Base-by-base conservation (phyloP, 2,888 invertebrate species). In the Drepanosiphum platanoidis region DNA sequence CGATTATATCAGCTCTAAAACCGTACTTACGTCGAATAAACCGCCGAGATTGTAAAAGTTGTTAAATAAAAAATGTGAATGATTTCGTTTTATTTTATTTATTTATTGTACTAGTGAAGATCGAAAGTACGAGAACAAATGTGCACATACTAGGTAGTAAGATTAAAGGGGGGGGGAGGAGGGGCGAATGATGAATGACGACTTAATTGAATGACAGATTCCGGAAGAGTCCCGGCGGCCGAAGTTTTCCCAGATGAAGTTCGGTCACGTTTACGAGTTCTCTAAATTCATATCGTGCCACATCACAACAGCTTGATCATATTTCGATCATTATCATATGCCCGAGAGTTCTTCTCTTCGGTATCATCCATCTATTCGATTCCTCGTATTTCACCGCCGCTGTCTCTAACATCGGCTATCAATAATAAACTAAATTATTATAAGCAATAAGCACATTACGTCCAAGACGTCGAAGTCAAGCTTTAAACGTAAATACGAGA, bases 201-300 rank as follows among this genome's bases (percentile, higher is more conserved):
- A 70, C 77, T 77, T 84, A 84, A 84, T 84, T 84, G 84, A 84
- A 84, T 84, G 84, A 84, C 84, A 58, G 84, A 68, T 77, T 58
- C 84, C 77, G 58, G 68, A 68, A 52, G 68, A 68, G 39, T 84
- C 68, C n/a, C 77, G 30, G 46, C 22, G 39, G 83, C 30, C 75
- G 8, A 75, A 75, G 74, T 84, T 84, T 75, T 36, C 52, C 32
- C 52, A 32, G 58, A 36, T 58, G 39, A 84, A 84, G 84, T 84
- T 84, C 75, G 68, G 77, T 84, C 84, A 84, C 84, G 84, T 84
- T 68, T 58, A 46, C 77, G 30, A 84, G 77, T 58, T 77, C 66
- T 75, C 75, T 42, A 39, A 66, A 77, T 84, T 84, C 84, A 70
- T 70, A 75, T 52, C 66, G 58, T 36, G 66, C 34, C 66, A 36